Percentiles rank a stretch among this genome's conserved stretches.
Evolutionary conservation across 2,888 invertebrate genomes (phyloP).

Genomic region (Macrophya alboannulata): DNA sequence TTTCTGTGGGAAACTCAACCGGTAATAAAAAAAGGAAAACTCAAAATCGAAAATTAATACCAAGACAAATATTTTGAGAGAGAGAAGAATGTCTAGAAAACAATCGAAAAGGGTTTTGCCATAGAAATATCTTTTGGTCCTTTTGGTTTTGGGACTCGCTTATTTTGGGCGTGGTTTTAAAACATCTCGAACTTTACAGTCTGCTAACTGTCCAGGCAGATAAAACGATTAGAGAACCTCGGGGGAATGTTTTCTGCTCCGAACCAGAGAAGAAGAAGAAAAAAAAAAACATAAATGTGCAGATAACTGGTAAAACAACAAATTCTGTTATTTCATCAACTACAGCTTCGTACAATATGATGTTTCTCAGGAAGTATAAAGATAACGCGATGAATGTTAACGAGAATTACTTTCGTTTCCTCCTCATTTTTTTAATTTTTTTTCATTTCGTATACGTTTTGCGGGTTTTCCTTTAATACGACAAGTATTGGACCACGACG

Average conservation of each 20-base stretch:
- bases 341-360: slow-evolving; percentile 5
- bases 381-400: slow-evolving; percentile 9
- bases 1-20: background rate
- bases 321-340: slow-evolving; percentile 1
- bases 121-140: background rate
- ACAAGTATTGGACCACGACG: slow-evolving; percentile 30
- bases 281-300: background rate
- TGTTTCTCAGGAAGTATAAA: background rate
- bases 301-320: background rate
- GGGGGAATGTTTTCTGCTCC: background rate
- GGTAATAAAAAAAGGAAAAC: too few species aligned
- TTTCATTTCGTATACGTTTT: too few species aligned
- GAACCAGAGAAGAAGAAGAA: background rate
- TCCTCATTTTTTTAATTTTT: background rate
- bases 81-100: background rate
- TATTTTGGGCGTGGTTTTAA: slow-evolving; percentile 34
- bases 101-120: background rate
- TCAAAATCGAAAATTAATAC: too few species aligned
- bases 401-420: background rate
- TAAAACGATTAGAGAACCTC: slow-evolving; percentile 27
- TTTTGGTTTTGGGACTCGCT: background rate
- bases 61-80: too few species aligned
- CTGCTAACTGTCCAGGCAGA: background rate
- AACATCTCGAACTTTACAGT: slow-evolving; percentile 14
- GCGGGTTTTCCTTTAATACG: background rate